Evolutionary conservation across 2,113 vertebrate genomes (phyloP).

Genomic region (Psittacula cyanocephala): DNA sequence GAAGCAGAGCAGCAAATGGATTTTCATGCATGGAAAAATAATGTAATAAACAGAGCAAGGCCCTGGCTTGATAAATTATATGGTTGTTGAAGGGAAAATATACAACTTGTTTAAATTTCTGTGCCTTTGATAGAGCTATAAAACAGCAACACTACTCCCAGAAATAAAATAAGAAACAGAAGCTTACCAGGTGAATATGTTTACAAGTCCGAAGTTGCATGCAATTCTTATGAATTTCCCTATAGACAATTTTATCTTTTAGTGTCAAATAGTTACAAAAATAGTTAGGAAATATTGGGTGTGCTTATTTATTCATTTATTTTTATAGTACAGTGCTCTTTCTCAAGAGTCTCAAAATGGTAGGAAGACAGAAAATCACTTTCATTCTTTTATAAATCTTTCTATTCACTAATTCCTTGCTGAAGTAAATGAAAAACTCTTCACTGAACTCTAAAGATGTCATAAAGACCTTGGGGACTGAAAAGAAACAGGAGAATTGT

Average conservation of each 20-base stretch:
- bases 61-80: constrained; percentile 54
- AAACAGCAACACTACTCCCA: background rate
- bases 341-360: background rate
- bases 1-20: constrained; percentile 54
- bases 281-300: background rate
- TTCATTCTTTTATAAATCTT: background rate
- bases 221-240: background rate
- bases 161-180: constrained; percentile 28
- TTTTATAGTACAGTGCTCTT: background rate
- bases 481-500: background rate
- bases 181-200: constrained; percentile 20
- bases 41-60: constrained; percentile 44
- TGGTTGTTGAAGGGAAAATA: background rate
- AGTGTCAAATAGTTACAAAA: background rate
- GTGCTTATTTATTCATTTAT: background rate
- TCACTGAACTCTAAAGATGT: background rate
- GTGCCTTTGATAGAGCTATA: constrained; percentile 20
- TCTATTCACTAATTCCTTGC: background rate
- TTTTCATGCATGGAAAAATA: constrained; percentile 63
- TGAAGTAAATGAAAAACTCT: background rate
- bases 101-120: constrained; percentile 40
- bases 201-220: background rate
- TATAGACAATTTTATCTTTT: background rate
- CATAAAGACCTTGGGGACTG: background rate
- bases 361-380: background rate